These are phyloP conservation scores for Panthera tigris DNA, from an alignment of 2,113 vertebrate genomes.

Conservation along the genomic window DNA sequence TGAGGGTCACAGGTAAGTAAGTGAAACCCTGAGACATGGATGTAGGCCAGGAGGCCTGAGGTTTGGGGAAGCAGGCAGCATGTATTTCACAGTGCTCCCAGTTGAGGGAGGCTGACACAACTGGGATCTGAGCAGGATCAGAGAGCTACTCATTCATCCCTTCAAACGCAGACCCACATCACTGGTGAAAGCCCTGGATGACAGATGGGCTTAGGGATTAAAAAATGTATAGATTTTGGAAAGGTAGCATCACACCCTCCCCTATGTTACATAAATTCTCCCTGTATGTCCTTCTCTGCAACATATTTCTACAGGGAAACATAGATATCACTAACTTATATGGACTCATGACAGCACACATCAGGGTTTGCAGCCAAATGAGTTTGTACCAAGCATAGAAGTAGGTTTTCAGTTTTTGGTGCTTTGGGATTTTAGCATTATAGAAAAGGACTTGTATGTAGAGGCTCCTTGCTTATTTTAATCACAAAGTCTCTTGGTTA, in stretches of 20 bases:
- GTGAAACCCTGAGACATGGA: background rate
- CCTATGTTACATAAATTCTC: background rate
- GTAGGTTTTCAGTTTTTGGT: background rate
- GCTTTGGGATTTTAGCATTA: background rate
- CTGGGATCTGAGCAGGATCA: background rate
- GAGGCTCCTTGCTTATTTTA: background rate
- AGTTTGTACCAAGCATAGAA: background rate
- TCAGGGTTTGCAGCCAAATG: no score
- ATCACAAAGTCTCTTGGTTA: accelerated
- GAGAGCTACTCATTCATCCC: no score
- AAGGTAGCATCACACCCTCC: background rate
- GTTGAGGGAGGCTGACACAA: no score
- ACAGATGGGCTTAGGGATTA: background rate
- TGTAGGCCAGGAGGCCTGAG: background rate
- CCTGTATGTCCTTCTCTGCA: background rate
- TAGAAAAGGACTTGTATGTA: background rate
- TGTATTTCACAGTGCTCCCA: accelerated
- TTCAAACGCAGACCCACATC: background rate
- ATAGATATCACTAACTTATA: background rate
- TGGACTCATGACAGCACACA: background rate
- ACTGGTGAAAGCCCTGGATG: background rate
- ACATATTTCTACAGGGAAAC: background rate
- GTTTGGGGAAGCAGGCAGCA: no score
- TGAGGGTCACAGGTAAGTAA: background rate
- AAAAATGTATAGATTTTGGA: background rate